Evolutionary conservation across 37 sponge, comb jelly and placozoan genomes (phyloP), one percentile per base, ranked within the genome.

Genomic region (Hormiphora californensis): DNA sequence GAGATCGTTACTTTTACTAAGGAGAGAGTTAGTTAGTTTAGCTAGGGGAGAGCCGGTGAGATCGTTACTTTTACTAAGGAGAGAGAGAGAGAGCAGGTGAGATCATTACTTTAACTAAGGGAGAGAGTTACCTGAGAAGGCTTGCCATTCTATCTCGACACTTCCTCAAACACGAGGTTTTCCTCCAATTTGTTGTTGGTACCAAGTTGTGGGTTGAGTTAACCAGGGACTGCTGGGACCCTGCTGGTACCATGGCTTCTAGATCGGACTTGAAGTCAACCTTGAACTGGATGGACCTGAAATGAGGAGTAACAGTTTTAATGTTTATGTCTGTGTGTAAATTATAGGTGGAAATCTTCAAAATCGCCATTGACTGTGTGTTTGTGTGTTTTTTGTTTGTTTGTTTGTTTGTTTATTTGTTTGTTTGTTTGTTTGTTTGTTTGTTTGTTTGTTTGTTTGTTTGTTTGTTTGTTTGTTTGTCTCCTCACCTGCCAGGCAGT

Each of bases 231-330:
- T 73, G 81, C 23, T 73, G 81, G 19, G 81, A 73, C 23, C 46
- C 43, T 22, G 81, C 40, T 4, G 61, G 27, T 5, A 30, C n/a
- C 46, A 73, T 73, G n/a, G 81, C 17, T 23, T 46, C 35, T 11
- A 4, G 17, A 7, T 73, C 39, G 4, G 81, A 73, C 44, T 73
- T 73, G 81, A 73, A 73, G 46, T 73, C 81, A 11, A 73, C 81
- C 35, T 73, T 73, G 81, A 73, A 73, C 81, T 73, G 81, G 35
- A n/a, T n/a, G n/a, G n/a, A n/a, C n/a, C n/a, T n/a, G n/a, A n/a
- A n/a, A n/a, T n/a, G n/a, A n/a, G n/a, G n/a, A n/a, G n/a, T n/a
- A n/a, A n/a, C n/a, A n/a, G n/a, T n/a, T n/a, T n/a, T n/a, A n/a
- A n/a, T n/a, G 61, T 57, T 57, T 28, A 30, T 57, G 61, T 57